These are phyloP conservation scores for Eupeodes luniger DNA, from an alignment of 2,888 invertebrate genomes.

Conservation along the genomic window DNA sequence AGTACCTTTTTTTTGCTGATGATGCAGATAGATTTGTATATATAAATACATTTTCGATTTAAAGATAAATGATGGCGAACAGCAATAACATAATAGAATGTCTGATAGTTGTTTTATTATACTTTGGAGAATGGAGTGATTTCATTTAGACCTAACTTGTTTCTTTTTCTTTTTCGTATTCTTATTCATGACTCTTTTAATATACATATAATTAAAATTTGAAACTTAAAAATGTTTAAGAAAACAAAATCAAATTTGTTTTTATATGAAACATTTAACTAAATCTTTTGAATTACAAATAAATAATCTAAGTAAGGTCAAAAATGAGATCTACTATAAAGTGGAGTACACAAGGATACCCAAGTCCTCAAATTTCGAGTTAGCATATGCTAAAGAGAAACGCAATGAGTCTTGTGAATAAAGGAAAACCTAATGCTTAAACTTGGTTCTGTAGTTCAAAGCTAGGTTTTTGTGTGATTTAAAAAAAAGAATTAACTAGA, in stretches of 20 bases:
- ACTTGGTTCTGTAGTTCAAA: too few species aligned
- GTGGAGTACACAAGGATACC: too few species aligned
- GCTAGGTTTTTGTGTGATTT: too few species aligned
- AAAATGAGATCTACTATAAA: too few species aligned
- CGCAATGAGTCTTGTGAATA: too few species aligned
- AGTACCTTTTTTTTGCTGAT: constrained; percentile 10
- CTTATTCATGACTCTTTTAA: background rate
- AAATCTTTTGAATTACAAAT: too few species aligned
- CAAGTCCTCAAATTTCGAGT: too few species aligned
- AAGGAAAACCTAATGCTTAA: too few species aligned
- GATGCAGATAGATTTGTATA: constrained; percentile 45
- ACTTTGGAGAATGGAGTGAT: constrained; percentile 8
- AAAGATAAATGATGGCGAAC: constrained; percentile 18
- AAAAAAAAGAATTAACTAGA: too few species aligned
- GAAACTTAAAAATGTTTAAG: background rate
- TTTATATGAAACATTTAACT: too few species aligned
- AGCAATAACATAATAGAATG: constrained; percentile 39
- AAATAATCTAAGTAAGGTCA: too few species aligned
- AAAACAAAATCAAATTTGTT: background rate
- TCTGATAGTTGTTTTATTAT: constrained; percentile 38
- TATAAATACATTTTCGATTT: constrained; percentile 38
- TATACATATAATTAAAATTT: background rate
- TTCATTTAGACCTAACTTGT: background rate
- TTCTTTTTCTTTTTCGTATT: background rate
- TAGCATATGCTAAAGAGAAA: too few species aligned